These are phyloP conservation scores for Caenorhabditis elegans DNA, from an alignment of 1,140 invertebrate species.

Conservation along the genomic window DNA sequence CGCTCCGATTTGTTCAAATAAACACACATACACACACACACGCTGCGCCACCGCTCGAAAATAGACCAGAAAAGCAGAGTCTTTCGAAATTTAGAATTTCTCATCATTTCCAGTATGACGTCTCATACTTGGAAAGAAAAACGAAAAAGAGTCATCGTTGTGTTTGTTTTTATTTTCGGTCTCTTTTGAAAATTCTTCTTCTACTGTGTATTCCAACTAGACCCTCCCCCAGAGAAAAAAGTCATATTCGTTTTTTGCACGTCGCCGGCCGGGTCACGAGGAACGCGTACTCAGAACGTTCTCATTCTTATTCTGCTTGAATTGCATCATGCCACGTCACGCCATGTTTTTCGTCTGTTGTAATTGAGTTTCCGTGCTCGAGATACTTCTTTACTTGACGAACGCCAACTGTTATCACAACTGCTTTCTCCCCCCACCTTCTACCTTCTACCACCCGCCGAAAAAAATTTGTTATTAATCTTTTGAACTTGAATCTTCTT, in stretches of 20 bases:
- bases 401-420: slow-evolving; percentile 26
- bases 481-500: slow-evolving; percentile 22
- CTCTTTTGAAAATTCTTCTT: no score
- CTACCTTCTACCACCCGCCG: not conserved
- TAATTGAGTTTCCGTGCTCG: not conserved
- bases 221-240: not conserved
- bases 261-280: not conserved
- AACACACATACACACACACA: no score
- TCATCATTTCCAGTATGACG: not conserved
- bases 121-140: no score
- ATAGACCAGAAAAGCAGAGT: not conserved
- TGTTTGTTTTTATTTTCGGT: not conserved
- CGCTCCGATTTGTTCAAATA: slow-evolving; percentile 16
- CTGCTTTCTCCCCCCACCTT: not conserved
- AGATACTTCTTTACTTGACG: not conserved
- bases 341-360: slow-evolving; percentile 19
- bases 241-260: not conserved
- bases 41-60: no score
- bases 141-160: no score
- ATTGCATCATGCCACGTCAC: slow-evolving; percentile 17
- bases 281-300: slow-evolving; percentile 3
- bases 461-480: slow-evolving; percentile 7
- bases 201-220: not conserved
- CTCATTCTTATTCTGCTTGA: not conserved
- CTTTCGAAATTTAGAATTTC: not conserved